phyloP scores from a whole-genome alignment of 1,140 invertebrate species.

The Portunus trituberculatus region DNA sequence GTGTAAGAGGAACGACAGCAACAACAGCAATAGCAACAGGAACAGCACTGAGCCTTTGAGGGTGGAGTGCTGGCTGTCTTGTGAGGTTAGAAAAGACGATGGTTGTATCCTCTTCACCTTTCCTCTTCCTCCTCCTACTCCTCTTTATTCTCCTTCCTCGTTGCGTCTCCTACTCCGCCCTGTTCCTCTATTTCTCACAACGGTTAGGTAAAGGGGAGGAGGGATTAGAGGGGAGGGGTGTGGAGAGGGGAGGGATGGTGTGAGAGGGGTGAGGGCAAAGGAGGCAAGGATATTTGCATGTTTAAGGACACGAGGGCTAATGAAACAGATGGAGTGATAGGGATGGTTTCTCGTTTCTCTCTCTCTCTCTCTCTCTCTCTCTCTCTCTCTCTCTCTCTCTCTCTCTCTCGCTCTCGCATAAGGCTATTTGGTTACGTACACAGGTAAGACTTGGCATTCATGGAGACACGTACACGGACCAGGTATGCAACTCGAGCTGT shows the following conservation, averaged over 20 bases:
- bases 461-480: neutral
- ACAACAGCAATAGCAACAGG: no score
- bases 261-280: neutral
- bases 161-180: neutral
- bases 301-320: neutral
- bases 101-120: neutral
- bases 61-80: no score
- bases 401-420: neutral
- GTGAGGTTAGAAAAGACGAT: neutral
- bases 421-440: neutral
- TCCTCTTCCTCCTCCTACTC: neutral
- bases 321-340: neutral
- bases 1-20: neutral
- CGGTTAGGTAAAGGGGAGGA: neutral
- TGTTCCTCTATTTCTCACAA: neutral
- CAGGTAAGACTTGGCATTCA: neutral
- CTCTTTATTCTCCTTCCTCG: neutral
- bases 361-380: neutral
- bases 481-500: neutral
- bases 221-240: neutral
- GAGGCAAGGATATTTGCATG: neutral
- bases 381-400: neutral
- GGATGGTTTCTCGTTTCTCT: neutral
- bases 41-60: no score
- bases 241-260: neutral